Percentiles rank a stretch among this genome's conserved stretches.
Evolutionary conservation across 2,797 vertebrate species (phyloP).

Genomic region (Podarcis siculus): DNA sequence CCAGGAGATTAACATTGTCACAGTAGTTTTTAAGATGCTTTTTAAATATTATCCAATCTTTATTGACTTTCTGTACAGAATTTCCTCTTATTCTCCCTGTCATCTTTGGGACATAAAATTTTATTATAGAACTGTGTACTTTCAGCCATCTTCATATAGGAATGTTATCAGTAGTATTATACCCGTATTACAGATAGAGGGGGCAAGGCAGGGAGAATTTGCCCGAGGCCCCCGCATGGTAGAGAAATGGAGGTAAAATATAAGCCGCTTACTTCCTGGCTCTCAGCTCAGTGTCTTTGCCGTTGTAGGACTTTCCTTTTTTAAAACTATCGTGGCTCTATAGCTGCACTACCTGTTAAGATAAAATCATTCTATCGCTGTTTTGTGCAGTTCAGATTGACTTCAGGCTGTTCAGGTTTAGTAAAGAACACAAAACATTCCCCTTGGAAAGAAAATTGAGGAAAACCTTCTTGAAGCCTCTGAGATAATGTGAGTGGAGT

Average conservation of each 20-base stretch:
- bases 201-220: not conserved
- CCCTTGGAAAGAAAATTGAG: not conserved
- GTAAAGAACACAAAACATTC: not conserved
- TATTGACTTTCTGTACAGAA: too few relatives aligned
- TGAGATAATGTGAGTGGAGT: not conserved
- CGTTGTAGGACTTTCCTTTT: not conserved
- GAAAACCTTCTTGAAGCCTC: not conserved
- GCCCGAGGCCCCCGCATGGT: too few relatives aligned
- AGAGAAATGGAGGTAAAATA: not conserved
- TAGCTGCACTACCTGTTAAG: not conserved
- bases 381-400: constrained; percentile 20
- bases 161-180: not conserved
- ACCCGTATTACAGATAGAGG: not conserved
- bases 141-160: not conserved
- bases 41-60: too few relatives aligned
- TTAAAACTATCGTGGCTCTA: not conserved
- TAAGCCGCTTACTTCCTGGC: not conserved
- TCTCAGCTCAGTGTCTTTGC: not conserved
- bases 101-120: too few relatives aligned
- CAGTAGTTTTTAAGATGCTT: too few relatives aligned
- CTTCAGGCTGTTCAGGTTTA: not conserved
- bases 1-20: too few relatives aligned
- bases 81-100: too few relatives aligned
- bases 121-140: not conserved
- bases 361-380: not conserved